Evolutionary conservation across 2,888 invertebrate species (phyloP).

Genomic region (Scotopteryx bipunctaria): DNA sequence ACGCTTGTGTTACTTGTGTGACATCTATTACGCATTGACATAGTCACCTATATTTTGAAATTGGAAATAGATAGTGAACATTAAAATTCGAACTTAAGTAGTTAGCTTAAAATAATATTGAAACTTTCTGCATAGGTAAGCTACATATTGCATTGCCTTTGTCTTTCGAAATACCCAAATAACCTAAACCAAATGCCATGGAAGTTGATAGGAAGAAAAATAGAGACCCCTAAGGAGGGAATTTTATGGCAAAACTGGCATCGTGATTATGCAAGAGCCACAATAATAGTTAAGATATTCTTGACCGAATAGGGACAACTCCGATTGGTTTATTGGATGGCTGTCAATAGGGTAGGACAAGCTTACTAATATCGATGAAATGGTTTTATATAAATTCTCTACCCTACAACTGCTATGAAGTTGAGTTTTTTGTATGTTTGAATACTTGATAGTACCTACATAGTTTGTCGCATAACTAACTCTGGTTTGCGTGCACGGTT

Average conservation of each 20-base stretch:
- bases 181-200: slow-evolving; percentile 33
- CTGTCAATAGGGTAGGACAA: slow-evolving; percentile 46
- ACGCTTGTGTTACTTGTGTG: slow-evolving; percentile 44
- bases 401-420: slow-evolving; percentile 14
- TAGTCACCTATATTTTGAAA: slow-evolving; percentile 29
- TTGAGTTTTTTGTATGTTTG: too few relatives aligned
- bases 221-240: slow-evolving; percentile 12
- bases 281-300: slow-evolving; percentile 68
- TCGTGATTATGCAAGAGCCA: slow-evolving; percentile 66
- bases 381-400: background rate
- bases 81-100: too few relatives aligned
- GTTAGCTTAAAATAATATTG: too few relatives aligned
- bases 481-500: too few relatives aligned
- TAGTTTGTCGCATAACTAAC: too few relatives aligned
- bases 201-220: slow-evolving; percentile 29
- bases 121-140: too few relatives aligned
- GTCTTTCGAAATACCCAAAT: background rate
- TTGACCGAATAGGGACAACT: slow-evolving; percentile 68
- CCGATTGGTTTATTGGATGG: slow-evolving; percentile 66
- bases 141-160: background rate
- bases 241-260: slow-evolving; percentile 25
- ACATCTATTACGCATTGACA: slow-evolving; percentile 27
- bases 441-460: too few relatives aligned
- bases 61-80: background rate
- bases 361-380: slow-evolving; percentile 17